phyloP scores from a whole-genome alignment of 2,113 vertebrate genomes.

The Ardeotis arabs region DNA sequence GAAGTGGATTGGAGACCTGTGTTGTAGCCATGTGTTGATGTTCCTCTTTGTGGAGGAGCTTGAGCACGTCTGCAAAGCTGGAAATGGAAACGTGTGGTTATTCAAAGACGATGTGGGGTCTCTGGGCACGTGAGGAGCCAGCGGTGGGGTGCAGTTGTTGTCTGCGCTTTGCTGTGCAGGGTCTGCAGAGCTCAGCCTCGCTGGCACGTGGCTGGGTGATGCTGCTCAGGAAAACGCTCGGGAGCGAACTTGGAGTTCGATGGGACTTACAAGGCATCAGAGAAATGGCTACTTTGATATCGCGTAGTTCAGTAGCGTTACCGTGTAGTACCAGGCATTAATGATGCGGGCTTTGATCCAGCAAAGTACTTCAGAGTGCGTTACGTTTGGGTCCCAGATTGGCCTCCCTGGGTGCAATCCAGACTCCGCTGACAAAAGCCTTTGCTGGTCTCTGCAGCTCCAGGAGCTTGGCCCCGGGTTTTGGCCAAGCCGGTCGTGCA shows the following conservation, averaged over 20 bases:
- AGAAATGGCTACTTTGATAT: neutral
- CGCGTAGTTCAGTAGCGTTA: neutral
- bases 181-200: neutral
- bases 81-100: neutral
- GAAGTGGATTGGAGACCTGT: neutral
- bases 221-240: neutral
- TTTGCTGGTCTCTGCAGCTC: neutral
- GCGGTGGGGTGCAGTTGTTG: neutral
- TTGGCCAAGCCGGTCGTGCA: accelerated
- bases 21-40: accelerated
- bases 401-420: neutral
- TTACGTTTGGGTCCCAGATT: neutral
- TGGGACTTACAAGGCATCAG: neutral
- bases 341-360: neutral
- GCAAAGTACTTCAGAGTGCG: neutral
- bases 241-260: neutral
- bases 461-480: neutral
- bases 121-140: accelerated
- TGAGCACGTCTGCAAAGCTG: neutral
- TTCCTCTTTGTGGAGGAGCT: neutral
- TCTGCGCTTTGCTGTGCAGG: neutral
- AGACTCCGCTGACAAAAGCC: neutral
- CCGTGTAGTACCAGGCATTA: neutral
- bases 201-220: neutral
- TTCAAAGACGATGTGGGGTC: accelerated